Base-by-base conservation (phyloP, 2,888 invertebrate genomes). In the Amiota minor region DNA sequence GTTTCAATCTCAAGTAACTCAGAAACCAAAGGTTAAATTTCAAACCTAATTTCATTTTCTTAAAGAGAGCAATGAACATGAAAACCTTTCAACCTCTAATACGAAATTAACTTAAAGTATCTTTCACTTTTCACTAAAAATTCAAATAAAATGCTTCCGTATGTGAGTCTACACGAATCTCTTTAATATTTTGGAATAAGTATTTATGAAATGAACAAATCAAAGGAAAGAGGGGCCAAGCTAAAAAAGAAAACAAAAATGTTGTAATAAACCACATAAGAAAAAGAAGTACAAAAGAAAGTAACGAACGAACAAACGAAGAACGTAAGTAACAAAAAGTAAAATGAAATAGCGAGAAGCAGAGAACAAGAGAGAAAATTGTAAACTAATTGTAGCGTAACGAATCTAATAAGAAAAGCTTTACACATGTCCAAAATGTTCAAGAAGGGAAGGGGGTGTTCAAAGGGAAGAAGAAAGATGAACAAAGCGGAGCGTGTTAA, bases 351-450 rank as follows among this genome's bases (percentile, higher is more conserved):
- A 59, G 23, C 46, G 35, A 35, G 6, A 35, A 35, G 35, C 0
- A 8, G 35, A 35, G 35, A 70, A 56, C 23, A 70, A 23, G 23
- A 20, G 23, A 53, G 11, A 55, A n/a, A 68, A 68, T 55, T 35
- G 68, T 45, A 56, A 61, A 70, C 70, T 70, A 70, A 70, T 70
- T 70, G 70, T 70, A 70, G 70, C 70, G 70, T 61, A 61, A 49
- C 70, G 50, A 70, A 70, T 56, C 46, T 56, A 70, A 70, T 61
- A 59, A 61, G 49, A 61, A 68, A 14, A 11, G 49, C 11, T 18
- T 20, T 53, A 53, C 16, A 16, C 35, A 35, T 35, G 35, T 35
- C 35, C 35, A 35, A 35, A 35, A 35, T 35, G 35, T 0, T 35
- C 4, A n/a, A n/a, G n/a, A n/a, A n/a, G n/a, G n/a, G 2, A 4